Percentiles rank a stretch among this genome's conserved stretches.
Conservation (phyloP, 2,888 invertebrate species). For the Uloborus plumipes region DNA sequence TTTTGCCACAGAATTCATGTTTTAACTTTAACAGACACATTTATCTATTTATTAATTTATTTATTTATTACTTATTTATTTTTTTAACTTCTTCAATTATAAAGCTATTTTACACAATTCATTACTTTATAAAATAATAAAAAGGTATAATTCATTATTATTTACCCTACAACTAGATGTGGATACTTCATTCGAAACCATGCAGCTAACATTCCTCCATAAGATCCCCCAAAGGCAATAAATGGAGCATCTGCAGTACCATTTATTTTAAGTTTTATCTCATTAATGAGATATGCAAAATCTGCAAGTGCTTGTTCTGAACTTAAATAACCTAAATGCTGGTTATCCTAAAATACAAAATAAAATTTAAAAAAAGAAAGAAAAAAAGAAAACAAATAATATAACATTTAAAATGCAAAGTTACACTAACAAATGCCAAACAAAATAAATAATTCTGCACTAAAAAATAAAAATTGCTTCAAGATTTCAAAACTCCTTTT, state of each 20-base stretch:
- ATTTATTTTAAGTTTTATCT: constrained; percentile 75
- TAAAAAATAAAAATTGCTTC: no score
- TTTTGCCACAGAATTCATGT: no score
- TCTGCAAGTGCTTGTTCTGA: constrained; percentile 94
- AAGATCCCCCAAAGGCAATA: constrained; percentile 88
- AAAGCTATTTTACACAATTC: no score
- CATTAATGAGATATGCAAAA: constrained; percentile 83
- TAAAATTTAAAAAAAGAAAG: background rate
- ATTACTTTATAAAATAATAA: no score
- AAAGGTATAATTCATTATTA: background rate
- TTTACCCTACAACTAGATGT: constrained; percentile 82
- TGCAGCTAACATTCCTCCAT: constrained; percentile 97
- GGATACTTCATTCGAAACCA: constrained; percentile 98
- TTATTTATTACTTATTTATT: no score
- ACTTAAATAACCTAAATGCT: constrained; percentile 85
- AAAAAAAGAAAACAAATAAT: background rate
- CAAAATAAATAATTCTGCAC: no score
- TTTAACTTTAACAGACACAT: no score
- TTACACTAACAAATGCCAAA: no score
- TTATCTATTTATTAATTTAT: no score
- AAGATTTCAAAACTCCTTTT: no score
- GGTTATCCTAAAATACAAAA: constrained; percentile 72
- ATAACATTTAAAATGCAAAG: no score
- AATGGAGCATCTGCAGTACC: constrained; percentile 79
- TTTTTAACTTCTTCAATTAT: no score